A percentile compares a stretch with the other conserved stretches of the same genome.
Conservation (phyloP, 2,888 invertebrate species). For the Graphium colonna region DNA sequence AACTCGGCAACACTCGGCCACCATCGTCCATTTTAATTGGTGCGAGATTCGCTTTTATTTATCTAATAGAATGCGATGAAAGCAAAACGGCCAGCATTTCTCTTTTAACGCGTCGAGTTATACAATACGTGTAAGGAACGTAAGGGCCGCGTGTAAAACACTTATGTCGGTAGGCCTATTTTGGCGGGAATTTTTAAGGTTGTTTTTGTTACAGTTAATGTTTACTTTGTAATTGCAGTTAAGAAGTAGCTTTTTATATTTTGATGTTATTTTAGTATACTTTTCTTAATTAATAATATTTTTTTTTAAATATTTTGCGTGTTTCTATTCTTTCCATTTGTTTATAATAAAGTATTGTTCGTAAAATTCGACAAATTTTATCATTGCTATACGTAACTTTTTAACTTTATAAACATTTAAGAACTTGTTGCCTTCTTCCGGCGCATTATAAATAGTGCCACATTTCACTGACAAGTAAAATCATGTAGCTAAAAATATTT, state of each 20-base stretch:
- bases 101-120: conserved; percentile 21
- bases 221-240: too few species aligned
- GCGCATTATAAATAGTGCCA: neutral
- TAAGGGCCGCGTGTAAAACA: neutral
- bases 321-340: too few species aligned
- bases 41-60: conserved; percentile 47
- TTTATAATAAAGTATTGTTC: too few species aligned
- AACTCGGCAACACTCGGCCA: conserved; percentile 40
- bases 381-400: too few species aligned
- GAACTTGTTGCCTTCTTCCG: too few species aligned
- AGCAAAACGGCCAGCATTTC: conserved; percentile 28
- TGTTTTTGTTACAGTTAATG: neutral
- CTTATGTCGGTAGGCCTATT: neutral
- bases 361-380: too few species aligned
- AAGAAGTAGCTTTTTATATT: neutral
- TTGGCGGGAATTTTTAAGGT: conserved; percentile 1
- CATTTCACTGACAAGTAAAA: too few species aligned
- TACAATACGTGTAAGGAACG: conserved; percentile 17
- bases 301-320: too few species aligned
- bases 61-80: conserved; percentile 35
- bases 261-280: too few species aligned
- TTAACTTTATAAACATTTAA: too few species aligned
- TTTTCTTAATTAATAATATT: too few species aligned
- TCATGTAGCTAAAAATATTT: neutral
- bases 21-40: conserved; percentile 47